Conservation (phyloP, 2,888 invertebrate genomes). For the Protophormia terraenovae region DNA sequence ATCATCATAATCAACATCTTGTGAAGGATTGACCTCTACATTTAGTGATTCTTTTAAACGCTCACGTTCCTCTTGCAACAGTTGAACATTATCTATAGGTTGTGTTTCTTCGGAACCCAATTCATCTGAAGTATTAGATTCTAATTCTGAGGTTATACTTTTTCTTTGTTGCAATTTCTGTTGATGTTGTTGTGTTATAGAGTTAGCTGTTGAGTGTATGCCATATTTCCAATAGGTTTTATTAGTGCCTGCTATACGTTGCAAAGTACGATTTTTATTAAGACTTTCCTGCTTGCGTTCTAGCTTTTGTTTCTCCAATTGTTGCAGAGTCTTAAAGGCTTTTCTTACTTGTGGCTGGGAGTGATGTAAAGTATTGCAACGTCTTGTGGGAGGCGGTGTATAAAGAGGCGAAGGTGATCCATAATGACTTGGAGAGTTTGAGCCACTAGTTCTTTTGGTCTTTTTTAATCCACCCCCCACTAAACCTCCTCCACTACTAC, state of each 20-base stretch:
- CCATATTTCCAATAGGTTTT: constrained; percentile 79
- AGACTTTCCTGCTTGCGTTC: constrained; percentile 68
- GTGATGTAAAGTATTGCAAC: constrained; percentile 79
- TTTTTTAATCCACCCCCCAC: constrained; percentile 55
- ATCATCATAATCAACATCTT: constrained; percentile 72
- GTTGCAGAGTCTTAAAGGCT: constrained; percentile 78
- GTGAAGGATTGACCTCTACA: neutral
- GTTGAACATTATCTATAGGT: constrained; percentile 10
- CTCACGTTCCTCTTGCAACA: constrained; percentile 10
- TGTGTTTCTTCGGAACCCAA: constrained; percentile 68
- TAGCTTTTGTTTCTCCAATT: constrained; percentile 77
- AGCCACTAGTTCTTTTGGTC: constrained; percentile 68
- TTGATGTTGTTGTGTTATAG: constrained; percentile 76
- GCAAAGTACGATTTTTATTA: constrained; percentile 66
- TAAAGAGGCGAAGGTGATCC: constrained; percentile 77
- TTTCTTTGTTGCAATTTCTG: constrained; percentile 51
- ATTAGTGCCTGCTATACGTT: constrained; percentile 76
- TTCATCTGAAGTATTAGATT: constrained; percentile 74
- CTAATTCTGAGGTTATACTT: constrained; percentile 67
- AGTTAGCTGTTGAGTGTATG: constrained; percentile 77
- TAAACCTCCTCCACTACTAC: constrained; percentile 44
- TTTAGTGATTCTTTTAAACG: neutral
- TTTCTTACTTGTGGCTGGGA: constrained; percentile 77
- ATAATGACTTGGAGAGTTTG: constrained; percentile 74
- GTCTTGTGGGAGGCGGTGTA: constrained; percentile 78